A percentile compares a stretch with the other conserved stretches of the same genome.
phyloP scores from a whole-genome alignment of 2,113 vertebrate genomes.

The Calypte anna region DNA sequence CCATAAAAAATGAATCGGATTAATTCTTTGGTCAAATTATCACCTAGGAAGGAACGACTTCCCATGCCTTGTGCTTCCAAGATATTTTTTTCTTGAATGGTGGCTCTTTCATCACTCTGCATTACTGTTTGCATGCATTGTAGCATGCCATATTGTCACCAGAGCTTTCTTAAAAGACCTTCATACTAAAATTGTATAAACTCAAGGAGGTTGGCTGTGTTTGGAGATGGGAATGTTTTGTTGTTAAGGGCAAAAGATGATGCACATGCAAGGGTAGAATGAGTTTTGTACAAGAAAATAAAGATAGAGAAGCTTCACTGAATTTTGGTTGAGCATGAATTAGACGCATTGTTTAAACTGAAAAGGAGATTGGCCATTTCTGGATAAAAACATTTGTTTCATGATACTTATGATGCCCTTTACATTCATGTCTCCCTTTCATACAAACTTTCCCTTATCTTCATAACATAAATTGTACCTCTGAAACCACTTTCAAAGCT shows the following conservation, averaged over 20 bases:
- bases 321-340: not conserved
- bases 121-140: not conserved
- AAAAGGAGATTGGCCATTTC: not conserved
- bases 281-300: not conserved
- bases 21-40: not conserved
- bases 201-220: not conserved
- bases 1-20: not conserved
- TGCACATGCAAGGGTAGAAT: not conserved
- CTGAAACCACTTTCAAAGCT: not conserved
- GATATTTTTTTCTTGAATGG: not conserved
- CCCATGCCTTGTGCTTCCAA: not conserved
- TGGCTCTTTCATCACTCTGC: not conserved
- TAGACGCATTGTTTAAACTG: not conserved
- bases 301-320: not conserved
- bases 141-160: not conserved
- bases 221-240: not conserved
- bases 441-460: not conserved
- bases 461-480: not conserved
- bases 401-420: not conserved
- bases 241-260: not conserved
- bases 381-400: not conserved
- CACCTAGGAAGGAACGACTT: not conserved
- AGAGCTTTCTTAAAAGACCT: not conserved
- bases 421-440: not conserved
- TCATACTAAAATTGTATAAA: not conserved